These are phyloP conservation scores for Idris sp. DNA, from an alignment of 1,140 invertebrate species.

Conservation along the genomic window DNA sequence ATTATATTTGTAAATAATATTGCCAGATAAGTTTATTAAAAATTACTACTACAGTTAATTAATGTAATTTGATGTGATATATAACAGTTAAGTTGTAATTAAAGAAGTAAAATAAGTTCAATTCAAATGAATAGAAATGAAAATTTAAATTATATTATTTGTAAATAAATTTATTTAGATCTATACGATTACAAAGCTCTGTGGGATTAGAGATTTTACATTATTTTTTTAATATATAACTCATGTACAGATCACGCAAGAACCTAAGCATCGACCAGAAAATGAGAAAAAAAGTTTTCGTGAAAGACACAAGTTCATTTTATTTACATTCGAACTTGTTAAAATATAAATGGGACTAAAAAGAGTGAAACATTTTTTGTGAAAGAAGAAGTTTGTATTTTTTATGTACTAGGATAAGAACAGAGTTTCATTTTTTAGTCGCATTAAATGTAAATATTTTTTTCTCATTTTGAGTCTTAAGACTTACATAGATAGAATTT, in stretches of 20 bases:
- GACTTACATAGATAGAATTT: slow-evolving; percentile 32
- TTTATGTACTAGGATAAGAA: too few relatives aligned
- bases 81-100: slow-evolving; percentile 17
- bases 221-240: slow-evolving; percentile 63
- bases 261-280: slow-evolving; percentile 22
- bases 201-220: slow-evolving; percentile 67
- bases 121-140: slow-evolving; percentile 5
- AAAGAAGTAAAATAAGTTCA: too few relatives aligned
- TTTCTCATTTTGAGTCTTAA: slow-evolving; percentile 19
- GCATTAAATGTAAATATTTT: too few relatives aligned
- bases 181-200: slow-evolving; percentile 67
- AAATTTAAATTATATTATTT: slow-evolving; percentile 20
- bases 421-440: too few relatives aligned
- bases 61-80: slow-evolving; percentile 12
- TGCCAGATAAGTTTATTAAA: too few relatives aligned
- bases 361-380: too few relatives aligned
- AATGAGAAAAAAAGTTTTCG: slow-evolving; percentile 25
- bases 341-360: too few relatives aligned
- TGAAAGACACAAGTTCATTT: slow-evolving; percentile 13
- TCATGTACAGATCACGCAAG: slow-evolving; percentile 44
- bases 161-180: slow-evolving; percentile 72
- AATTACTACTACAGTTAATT: too few relatives aligned
- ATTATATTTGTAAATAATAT: too few relatives aligned
- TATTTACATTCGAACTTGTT: slow-evolving; percentile 49
- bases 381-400: too few relatives aligned